These are phyloP conservation scores for Eristalis tenax DNA, from an alignment of 2,888 invertebrate genomes.

Conservation along the genomic window DNA sequence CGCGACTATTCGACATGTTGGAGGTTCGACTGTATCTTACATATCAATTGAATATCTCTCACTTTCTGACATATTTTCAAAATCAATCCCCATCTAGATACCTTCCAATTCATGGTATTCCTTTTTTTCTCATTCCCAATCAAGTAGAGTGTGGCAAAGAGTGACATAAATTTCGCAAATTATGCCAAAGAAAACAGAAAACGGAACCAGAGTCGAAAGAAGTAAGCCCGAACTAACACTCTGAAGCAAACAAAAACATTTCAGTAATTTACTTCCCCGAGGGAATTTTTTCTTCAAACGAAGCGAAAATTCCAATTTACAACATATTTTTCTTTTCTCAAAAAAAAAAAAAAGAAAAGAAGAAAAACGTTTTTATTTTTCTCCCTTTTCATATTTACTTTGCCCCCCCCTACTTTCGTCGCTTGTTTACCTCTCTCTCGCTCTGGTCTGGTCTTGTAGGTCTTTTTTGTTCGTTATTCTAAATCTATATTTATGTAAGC, in stretches of 20 bases:
- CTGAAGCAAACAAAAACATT: slow-evolving; percentile 44
- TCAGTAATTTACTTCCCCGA: slow-evolving; percentile 33
- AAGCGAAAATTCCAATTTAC: slow-evolving; percentile 59
- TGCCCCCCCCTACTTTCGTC: slow-evolving; percentile 25
- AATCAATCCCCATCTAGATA: not conserved
- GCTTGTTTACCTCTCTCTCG: slow-evolving; percentile 23
- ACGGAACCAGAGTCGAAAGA: slow-evolving; percentile 5
- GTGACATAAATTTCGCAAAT: slow-evolving; percentile 50
- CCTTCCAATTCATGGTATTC: not conserved
- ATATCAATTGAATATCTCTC: too few species aligned
- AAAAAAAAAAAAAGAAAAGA: slow-evolving; percentile 76
- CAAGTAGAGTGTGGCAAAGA: not conserved
- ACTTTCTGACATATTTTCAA: too few species aligned
- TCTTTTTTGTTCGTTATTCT: slow-evolving; percentile 49
- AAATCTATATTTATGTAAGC: slow-evolving; percentile 75
- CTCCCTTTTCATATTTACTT: slow-evolving; percentile 14
- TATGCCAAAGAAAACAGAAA: slow-evolving; percentile 28
- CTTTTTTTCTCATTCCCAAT: not conserved
- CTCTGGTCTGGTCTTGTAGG: not conserved
- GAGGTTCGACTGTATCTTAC: too few species aligned
- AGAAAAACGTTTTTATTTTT: not conserved
- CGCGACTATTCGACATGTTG: too few species aligned
- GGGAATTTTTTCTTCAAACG: slow-evolving; percentile 43
- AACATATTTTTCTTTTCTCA: slow-evolving; percentile 76
- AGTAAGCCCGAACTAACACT: slow-evolving; percentile 8